These are phyloP conservation scores for Drosophila ogumai DNA, from an alignment of 1,140 invertebrate genomes.

Conservation along the genomic window DNA sequence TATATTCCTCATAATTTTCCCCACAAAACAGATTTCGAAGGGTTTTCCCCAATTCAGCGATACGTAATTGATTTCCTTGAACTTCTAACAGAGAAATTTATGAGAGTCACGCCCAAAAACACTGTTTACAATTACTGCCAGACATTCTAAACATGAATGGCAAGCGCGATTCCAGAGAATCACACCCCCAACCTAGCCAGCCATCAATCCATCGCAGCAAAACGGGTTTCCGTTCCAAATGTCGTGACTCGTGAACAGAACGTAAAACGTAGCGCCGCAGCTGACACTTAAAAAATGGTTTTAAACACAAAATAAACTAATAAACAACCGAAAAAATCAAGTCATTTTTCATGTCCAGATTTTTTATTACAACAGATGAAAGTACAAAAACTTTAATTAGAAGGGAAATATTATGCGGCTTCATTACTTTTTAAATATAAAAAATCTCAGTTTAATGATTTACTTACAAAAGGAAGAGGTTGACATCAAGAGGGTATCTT, in stretches of 20 bases:
- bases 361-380: background rate
- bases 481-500: background rate
- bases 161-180: slow-evolving; percentile 54
- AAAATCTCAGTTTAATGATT: background rate
- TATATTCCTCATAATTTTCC: slow-evolving; percentile 8
- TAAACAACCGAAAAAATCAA: slow-evolving; percentile 1
- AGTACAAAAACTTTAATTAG: background rate
- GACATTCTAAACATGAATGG: slow-evolving; percentile 55
- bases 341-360: background rate
- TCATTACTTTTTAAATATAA: too few relatives aligned
- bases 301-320: background rate
- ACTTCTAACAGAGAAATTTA: slow-evolving; percentile 32
- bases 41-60: slow-evolving; percentile 18
- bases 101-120: slow-evolving; percentile 44
- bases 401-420: too few relatives aligned
- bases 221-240: slow-evolving; percentile 25
- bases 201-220: slow-evolving; percentile 3
- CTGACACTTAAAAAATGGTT: slow-evolving; percentile 14
- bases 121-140: slow-evolving; percentile 17
- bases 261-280: slow-evolving; percentile 21
- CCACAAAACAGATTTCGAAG: background rate
- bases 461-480: background rate
- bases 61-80: slow-evolving; percentile 47
- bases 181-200: slow-evolving; percentile 3
- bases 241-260: slow-evolving; percentile 58